A percentile compares a stretch with the other conserved stretches of the same genome.
Conservation (phyloP, 2,888 invertebrate genomes). For the Dascillus cervinus region DNA sequence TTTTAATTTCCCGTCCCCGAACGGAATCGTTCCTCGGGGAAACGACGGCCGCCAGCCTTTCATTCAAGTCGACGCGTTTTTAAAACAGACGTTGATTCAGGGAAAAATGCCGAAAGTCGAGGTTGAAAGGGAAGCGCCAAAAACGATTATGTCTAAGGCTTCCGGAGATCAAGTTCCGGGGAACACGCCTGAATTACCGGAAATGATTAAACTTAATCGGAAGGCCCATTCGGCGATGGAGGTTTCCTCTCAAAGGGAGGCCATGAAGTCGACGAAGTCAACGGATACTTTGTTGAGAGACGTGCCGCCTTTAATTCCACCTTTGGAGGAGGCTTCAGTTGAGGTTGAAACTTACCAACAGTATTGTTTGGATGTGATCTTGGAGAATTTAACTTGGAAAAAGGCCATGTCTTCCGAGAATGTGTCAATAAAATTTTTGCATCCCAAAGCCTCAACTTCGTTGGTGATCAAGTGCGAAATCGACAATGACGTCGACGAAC, state of each 20-base stretch:
- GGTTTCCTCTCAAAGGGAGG: neutral
- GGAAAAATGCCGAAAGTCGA: neutral
- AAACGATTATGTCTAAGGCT: neutral
- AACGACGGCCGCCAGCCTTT: constrained; percentile 25
- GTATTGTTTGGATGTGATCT: constrained; percentile 28
- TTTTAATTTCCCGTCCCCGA: constrained; percentile 20
- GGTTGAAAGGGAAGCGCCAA: constrained; percentile 4
- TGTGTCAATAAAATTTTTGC: constrained; percentile 32
- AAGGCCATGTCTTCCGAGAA: constrained; percentile 18
- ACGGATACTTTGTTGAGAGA: constrained; percentile 21
- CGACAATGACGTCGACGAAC: constrained; percentile 19
- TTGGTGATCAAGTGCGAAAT: constrained; percentile 27
- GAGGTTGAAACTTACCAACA: constrained; percentile 21
- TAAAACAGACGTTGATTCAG: constrained; percentile 6
- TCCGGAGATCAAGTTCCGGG: neutral
- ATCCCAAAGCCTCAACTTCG: constrained; percentile 30
- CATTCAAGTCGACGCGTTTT: constrained; percentile 24
- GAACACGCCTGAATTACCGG: neutral
- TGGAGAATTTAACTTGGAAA: constrained; percentile 28
- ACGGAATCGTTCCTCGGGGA: constrained; percentile 26
- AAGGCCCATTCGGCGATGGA: constrained; percentile 3
- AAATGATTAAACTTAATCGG: constrained; percentile 3
- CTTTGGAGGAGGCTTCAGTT: constrained; percentile 5
- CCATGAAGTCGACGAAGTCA: constrained; percentile 12
- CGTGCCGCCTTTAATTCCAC: constrained; percentile 7